Conservation (phyloP, 2,888 invertebrate genomes). For the Harpalus rubripes region DNA sequence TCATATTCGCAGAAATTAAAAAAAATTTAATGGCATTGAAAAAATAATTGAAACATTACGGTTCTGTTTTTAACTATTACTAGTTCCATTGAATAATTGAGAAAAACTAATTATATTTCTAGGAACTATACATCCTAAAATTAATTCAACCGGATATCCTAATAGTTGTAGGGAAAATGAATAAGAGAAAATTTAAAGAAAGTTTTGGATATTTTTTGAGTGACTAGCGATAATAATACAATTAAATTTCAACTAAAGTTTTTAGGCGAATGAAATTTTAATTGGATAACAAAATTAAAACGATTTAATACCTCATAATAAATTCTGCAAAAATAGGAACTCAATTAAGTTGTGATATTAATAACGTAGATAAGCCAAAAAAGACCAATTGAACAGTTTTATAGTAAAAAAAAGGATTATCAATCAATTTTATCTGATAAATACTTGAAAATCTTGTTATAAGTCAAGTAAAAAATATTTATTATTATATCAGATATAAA, state of each 20-base stretch:
- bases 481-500: no score
- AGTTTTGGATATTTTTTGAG: slow-evolving; percentile 24
- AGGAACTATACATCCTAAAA: slow-evolving; percentile 1
- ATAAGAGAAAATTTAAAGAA: slow-evolving; percentile 5
- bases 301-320: no score
- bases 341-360: no score
- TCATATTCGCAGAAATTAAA: no score
- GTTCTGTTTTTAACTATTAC: not conserved
- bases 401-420: no score
- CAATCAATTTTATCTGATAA: no score
- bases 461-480: no score
- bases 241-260: slow-evolving; percentile 1
- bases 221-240: not conserved
- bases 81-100: slow-evolving; percentile 15
- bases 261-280: not conserved
- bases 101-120: slow-evolving; percentile 13
- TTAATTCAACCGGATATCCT: slow-evolving; percentile 16
- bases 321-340: no score
- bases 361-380: no score
- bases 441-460: no score
- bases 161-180: not conserved
- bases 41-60: not conserved
- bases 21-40: no score
- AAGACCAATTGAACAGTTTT: no score
- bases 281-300: not conserved